Evolutionary conservation across 2,113 vertebrate species (phyloP), one percentile per base, ranked within the genome.

Genomic region (Colistium nudipinnis): DNA sequence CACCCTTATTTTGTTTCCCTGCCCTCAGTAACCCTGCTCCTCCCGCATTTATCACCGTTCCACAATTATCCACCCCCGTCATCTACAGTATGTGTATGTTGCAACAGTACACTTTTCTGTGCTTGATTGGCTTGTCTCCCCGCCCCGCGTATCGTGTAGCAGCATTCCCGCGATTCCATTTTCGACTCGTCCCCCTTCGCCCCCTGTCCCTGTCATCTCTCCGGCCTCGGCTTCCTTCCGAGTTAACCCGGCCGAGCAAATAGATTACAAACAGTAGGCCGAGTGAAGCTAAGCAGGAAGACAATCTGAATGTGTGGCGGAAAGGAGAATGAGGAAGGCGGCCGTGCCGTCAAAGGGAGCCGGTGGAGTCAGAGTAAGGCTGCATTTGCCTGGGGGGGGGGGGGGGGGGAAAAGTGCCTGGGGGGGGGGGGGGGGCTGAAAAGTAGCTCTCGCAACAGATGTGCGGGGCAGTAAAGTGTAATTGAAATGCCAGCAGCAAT

Each of bases 401-500:
- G 91, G 89, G 87, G 76, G 90, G 90, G 91, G 89, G 87, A n/a
- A n/a, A n/a, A n/a, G n/a, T n/a, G n/a, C n/a, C n/a, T n/a, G n/a
- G n/a, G n/a, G n/a, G 89, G 90, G 90, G 93, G 89, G 70, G 76
- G 90, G 90, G 91, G 89, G 87, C 86, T 90, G 90, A 90, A 93
- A 93, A 93, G 92, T 92, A 92, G 91, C 90, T 88, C 89, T 91
- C 68, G 89, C 92, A 92, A 92, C 93, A 93, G 93, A 93, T 94
- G 93, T 94, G 92, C 89, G 56, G 93, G 93, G 92, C 93, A 94
- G 91, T 92, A 93, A 93, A 93, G 92, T 93, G 93, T 93, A 93
- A 93, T 94, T 93, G 93, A 94, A 94, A 93, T 93, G 92, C 93
- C 93, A 94, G 91, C 92, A 93, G 93, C 93, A 89, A 92, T 92